phyloP scores from a whole-genome alignment of 2,888 invertebrate genomes.

The Eudasyphora cyanicolor region DNA sequence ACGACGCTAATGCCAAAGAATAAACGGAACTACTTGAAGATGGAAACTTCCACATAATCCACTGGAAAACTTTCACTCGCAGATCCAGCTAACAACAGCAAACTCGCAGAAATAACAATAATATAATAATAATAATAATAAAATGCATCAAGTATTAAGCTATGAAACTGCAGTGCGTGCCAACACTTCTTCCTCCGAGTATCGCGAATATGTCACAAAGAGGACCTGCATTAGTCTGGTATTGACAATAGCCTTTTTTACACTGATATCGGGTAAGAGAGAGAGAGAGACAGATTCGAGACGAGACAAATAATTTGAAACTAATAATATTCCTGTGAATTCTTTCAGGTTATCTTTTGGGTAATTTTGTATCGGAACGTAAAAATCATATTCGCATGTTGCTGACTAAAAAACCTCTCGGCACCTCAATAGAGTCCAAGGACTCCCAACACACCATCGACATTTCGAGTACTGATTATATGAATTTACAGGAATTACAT shows the following conservation, averaged over 20 bases:
- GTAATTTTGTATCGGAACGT: constrained; percentile 79
- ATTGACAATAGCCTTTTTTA: constrained; percentile 78
- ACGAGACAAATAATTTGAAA: background rate
- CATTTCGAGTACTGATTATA: constrained; percentile 75
- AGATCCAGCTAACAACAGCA: constrained; percentile 33
- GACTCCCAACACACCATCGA: constrained; percentile 68
- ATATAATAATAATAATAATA: constrained; percentile 31
- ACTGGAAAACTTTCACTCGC: constrained; percentile 23
- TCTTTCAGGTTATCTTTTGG: constrained; percentile 77
- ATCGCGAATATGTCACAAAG: constrained; percentile 78
- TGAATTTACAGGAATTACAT: constrained; percentile 75
- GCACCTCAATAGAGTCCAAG: constrained; percentile 46
- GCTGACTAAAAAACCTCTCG: constrained; percentile 69
- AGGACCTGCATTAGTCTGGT: constrained; percentile 78
- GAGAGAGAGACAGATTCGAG: constrained; percentile 56
- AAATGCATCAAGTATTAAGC: constrained; percentile 79
- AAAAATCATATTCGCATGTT: constrained; percentile 76
- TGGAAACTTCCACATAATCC: constrained; percentile 14
- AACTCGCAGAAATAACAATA: no score
- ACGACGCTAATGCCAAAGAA: background rate
- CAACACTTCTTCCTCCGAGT: constrained; percentile 77
- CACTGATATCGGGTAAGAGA: constrained; percentile 77
- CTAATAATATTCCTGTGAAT: background rate
- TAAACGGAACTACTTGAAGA: background rate
- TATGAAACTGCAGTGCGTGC: constrained; percentile 79